Percentiles rank a stretch among this genome's conserved stretches.
Conservation (phyloP, 2,113 vertebrate species). For the Dromas ardeola region DNA sequence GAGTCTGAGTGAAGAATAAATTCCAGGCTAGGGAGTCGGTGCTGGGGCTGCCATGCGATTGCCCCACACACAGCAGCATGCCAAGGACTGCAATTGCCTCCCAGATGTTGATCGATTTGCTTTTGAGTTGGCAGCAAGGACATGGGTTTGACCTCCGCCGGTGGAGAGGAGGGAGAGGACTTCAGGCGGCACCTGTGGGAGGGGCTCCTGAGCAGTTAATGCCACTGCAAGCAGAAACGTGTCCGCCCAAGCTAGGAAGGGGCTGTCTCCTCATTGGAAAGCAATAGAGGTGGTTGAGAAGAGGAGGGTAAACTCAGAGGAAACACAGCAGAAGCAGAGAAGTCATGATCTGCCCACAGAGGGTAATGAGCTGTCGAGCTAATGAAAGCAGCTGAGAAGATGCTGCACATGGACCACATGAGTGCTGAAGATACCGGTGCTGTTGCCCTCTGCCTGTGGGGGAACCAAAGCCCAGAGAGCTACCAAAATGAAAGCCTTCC, state of each 20-base stretch:
- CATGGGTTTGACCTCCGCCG: background rate
- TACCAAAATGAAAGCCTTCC: background rate
- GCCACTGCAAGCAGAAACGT: background rate
- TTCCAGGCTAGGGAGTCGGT: background rate
- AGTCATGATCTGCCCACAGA: background rate
- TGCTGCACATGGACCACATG: accelerated
- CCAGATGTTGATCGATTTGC: background rate
- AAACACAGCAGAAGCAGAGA: background rate
- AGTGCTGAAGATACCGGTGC: background rate
- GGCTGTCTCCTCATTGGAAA: background rate
- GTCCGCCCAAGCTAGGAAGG: background rate
- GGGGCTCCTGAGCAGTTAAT: background rate
- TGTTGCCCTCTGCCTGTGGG: background rate
- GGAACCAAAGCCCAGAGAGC: background rate
- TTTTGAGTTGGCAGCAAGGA: background rate
- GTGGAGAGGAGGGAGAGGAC: background rate
- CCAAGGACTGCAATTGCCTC: background rate
- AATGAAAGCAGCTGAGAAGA: background rate
- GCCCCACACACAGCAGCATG: background rate
- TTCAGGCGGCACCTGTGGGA: accelerated
- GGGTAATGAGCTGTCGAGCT: background rate
- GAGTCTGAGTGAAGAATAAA: background rate
- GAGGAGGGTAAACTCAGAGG: background rate
- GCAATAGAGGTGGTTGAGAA: background rate
- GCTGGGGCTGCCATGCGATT: background rate